Conservation (phyloP, 2,888 invertebrate species). For the Dexiosoma caninum region DNA sequence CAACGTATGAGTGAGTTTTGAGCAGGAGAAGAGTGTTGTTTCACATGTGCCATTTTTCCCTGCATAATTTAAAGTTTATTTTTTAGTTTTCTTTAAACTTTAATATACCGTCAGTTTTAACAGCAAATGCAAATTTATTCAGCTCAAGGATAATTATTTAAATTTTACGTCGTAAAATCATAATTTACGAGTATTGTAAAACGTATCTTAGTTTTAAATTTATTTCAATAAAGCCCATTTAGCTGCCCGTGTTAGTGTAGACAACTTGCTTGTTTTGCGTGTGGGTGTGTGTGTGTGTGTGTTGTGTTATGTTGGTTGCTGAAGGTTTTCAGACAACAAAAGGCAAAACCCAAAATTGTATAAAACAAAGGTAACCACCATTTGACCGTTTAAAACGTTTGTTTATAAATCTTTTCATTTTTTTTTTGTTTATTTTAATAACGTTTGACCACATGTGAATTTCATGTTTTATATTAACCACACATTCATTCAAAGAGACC, state of each 20-base stretch:
- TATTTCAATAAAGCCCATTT: slow-evolving; percentile 4
- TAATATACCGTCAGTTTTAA: neutral
- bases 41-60: no score
- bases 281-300: neutral
- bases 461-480: slow-evolving; percentile 55
- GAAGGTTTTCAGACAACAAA: slow-evolving; percentile 12
- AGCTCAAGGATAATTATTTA: slow-evolving; percentile 48
- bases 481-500: slow-evolving; percentile 37
- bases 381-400: slow-evolving; percentile 58
- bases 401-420: slow-evolving; percentile 48
- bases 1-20: no score
- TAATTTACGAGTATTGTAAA: slow-evolving; percentile 3
- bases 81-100: neutral
- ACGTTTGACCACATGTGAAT: slow-evolving; percentile 62
- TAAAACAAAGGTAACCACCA: slow-evolving; percentile 57
- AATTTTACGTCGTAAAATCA: neutral
- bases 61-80: no score
- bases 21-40: no score
- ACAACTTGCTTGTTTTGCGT: neutral
- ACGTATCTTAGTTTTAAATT: slow-evolving; percentile 2
- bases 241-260: neutral
- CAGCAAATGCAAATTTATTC: slow-evolving; percentile 2
- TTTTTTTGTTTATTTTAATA: slow-evolving; percentile 54
- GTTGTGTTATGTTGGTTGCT: neutral
- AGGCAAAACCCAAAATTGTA: slow-evolving; percentile 39